Conservation (phyloP, 2,888 invertebrate genomes). For the Tiliacea citrago region DNA sequence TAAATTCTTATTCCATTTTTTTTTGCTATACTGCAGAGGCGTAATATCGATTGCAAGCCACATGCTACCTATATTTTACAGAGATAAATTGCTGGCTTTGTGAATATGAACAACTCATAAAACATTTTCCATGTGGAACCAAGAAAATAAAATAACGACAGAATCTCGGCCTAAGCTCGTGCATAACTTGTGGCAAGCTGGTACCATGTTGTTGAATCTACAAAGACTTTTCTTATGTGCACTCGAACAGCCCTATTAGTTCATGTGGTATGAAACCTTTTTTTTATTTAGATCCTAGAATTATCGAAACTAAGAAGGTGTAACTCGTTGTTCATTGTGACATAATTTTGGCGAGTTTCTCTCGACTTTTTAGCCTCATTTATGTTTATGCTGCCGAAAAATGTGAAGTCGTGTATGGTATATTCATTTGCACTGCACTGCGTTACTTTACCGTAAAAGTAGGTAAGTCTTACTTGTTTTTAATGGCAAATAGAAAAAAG, state of each 20-base stretch:
- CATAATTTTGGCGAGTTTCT: neutral
- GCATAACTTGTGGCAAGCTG: neutral
- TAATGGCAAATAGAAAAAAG: neutral
- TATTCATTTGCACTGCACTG: neutral
- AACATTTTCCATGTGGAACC: constrained; percentile 1
- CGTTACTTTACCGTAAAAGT: no score
- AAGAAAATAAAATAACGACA: constrained; percentile 11
- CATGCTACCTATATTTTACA: neutral
- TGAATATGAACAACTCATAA: constrained; percentile 8
- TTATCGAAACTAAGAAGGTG: neutral
- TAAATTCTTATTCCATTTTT: neutral
- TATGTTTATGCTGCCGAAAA: neutral
- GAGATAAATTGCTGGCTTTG: constrained; percentile 9
- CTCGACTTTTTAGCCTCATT: neutral
- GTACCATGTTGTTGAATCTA: neutral
- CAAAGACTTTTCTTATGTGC: neutral
- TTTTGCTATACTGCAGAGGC: neutral
- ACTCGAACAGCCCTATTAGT: neutral
- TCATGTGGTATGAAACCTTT: no score
- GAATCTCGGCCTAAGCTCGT: neutral
- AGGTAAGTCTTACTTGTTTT: neutral
- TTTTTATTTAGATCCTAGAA: neutral
- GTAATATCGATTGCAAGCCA: neutral
- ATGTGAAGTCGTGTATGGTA: neutral
- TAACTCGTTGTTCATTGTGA: neutral